Evolutionary conservation across 2,113 vertebrate genomes (phyloP).

Genomic region (Poeciliopsis retropinna): DNA sequence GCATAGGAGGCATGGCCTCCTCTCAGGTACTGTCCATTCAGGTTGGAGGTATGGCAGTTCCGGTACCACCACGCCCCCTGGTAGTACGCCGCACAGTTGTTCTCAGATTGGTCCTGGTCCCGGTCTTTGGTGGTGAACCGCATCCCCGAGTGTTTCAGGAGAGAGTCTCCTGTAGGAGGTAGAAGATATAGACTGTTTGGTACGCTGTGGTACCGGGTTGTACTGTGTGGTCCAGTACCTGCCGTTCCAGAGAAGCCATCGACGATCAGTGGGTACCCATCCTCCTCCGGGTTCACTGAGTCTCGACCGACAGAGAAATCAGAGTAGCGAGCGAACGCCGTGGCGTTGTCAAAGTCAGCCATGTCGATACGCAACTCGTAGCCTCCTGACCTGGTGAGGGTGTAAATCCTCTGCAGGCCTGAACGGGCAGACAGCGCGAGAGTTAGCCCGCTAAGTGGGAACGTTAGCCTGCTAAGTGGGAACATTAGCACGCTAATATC

Average conservation of each 20-base stretch:
- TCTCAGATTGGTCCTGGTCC: conserved; percentile 94
- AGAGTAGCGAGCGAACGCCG: conserved; percentile 85
- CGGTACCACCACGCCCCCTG: conserved; percentile 98
- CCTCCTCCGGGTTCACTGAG: conserved; percentile 90
- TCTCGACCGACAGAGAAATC: conserved; percentile 87
- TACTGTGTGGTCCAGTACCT: conserved; percentile 71
- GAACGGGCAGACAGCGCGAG: neutral
- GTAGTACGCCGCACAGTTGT: conserved; percentile 95
- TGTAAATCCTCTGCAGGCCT: conserved; percentile 87
- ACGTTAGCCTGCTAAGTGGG: too few relatives aligned
- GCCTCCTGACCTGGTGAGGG: conserved; percentile 83
- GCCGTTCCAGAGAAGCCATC: conserved; percentile 87
- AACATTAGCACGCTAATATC: too few relatives aligned
- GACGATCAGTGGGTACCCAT: conserved; percentile 86
- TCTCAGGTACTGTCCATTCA: conserved; percentile 93
- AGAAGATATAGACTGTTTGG: neutral
- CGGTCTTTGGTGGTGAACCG: conserved; percentile 94
- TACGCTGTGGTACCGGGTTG: neutral
- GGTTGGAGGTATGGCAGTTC: conserved; percentile 97
- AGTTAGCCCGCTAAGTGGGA: too few relatives aligned
- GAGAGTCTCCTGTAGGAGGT: conserved; percentile 85
- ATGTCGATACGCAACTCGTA: conserved; percentile 89
- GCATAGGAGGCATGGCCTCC: conserved; percentile 93
- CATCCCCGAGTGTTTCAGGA: conserved; percentile 95
- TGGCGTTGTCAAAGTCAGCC: conserved; percentile 89